Evolutionary conservation across 2,797 vertebrate species (phyloP).

Genomic region (Miichthys miiuy): DNA sequence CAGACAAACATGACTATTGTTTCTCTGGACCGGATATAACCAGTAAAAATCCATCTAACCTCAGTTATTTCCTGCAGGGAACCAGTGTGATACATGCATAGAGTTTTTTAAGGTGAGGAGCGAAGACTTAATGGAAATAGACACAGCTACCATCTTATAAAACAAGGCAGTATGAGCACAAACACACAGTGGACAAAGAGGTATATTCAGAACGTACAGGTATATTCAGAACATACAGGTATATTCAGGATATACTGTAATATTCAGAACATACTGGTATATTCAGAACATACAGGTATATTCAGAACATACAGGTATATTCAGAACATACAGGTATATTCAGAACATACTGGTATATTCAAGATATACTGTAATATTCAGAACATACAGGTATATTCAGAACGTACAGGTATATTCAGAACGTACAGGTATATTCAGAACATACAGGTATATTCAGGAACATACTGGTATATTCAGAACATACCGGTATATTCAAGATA

Average conservation of each 20-base stretch:
- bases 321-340: no score
- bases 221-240: not conserved
- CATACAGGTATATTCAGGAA: no score
- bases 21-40: conserved; percentile 32
- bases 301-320: no score
- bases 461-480: no score
- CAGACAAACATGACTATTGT: conserved; percentile 17
- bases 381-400: no score
- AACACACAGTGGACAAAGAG: conserved; percentile 24
- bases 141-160: conserved; percentile 10
- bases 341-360: no score
- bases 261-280: no score
- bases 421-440: no score
- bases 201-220: not conserved
- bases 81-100: conserved; percentile 29
- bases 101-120: conserved; percentile 32
- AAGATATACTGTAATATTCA: no score
- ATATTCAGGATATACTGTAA: not conserved
- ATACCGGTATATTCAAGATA: no score
- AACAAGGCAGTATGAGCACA: conserved; percentile 13
- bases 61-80: conserved; percentile 50
- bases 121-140: conserved; percentile 19
- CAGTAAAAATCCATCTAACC: conserved; percentile 25
- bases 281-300: no score
- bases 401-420: no score